Conservation (phyloP, 2,888 invertebrate genomes). For the Tuberolachnus salignus region DNA sequence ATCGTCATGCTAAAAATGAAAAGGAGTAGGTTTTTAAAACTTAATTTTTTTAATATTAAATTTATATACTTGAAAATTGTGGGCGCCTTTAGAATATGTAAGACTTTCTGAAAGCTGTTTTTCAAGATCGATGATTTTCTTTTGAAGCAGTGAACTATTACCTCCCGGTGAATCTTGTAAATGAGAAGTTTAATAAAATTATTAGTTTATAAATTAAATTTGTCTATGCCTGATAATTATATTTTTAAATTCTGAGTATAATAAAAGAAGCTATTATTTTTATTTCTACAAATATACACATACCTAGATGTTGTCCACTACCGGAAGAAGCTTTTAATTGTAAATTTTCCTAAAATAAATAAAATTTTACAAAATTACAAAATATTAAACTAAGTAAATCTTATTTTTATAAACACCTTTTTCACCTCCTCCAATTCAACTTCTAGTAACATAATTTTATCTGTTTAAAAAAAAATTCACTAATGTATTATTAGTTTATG, state of each 20-base stretch:
- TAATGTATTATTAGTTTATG: no score
- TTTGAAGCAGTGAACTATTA: background rate
- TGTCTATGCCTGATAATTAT: no score
- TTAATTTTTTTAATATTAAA: background rate
- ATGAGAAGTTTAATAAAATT: background rate
- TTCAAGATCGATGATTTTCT: slow-evolving; percentile 24
- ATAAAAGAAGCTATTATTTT: background rate
- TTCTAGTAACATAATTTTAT: background rate
- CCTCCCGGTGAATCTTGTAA: background rate
- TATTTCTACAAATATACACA: background rate
- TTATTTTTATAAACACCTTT: background rate
- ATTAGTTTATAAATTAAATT: no score
- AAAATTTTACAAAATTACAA: background rate
- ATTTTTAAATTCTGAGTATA: background rate
- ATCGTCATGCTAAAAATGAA: background rate
- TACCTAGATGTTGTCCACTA: background rate
- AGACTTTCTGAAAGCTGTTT: background rate
- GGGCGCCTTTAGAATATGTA: background rate
- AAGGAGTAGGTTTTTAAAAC: background rate
- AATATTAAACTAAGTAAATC: background rate
- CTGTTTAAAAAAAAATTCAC: background rate
- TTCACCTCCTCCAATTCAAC: slow-evolving; percentile 1
- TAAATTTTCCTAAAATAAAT: background rate
- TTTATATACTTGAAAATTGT: background rate
- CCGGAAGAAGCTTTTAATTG: background rate